A percentile compares a stretch with the other conserved stretches of the same genome.
Conservation (phyloP, 2,888 invertebrate species). For the Synergus umbraculus region DNA sequence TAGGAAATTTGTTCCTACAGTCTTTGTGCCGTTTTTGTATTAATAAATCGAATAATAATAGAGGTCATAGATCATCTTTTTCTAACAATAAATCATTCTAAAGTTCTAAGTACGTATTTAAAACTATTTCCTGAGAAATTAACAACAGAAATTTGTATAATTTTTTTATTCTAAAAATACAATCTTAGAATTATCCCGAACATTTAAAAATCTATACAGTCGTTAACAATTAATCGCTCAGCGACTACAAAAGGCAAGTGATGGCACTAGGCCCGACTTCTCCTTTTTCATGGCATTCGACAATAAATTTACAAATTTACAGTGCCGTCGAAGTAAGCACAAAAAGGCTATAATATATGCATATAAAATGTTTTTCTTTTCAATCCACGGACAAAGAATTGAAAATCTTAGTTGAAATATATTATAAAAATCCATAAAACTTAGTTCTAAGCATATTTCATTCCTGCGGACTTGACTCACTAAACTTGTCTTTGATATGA, state of each 20-base stretch:
- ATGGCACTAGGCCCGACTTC: slow-evolving; percentile 53
- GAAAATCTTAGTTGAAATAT: neutral
- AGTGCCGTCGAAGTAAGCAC: neutral
- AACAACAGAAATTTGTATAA: neutral
- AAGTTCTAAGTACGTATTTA: no score
- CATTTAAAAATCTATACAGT: slow-evolving; percentile 9
- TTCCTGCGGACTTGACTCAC: no score
- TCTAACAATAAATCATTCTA: no score
- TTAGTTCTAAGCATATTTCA: no score
- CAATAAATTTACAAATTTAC: slow-evolving; percentile 36
- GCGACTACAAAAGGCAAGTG: slow-evolving; percentile 53
- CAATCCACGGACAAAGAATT: slow-evolving; percentile 1
- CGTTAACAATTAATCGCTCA: slow-evolving; percentile 48
- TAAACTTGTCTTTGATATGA: no score
- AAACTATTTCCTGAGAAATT: neutral
- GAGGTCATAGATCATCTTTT: no score
- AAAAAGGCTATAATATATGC: neutral
- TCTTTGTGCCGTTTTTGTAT: slow-evolving; percentile 12
- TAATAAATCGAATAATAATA: neutral
- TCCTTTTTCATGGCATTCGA: slow-evolving; percentile 23
- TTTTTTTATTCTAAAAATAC: slow-evolving; percentile 31
- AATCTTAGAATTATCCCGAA: slow-evolving; percentile 14
- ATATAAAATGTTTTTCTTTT: neutral
- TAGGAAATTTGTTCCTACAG: neutral
- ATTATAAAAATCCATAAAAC: no score